Evolutionary conservation across 2,113 vertebrate genomes (phyloP), one percentile per base, ranked within the genome.

Genomic region (Tauraco erythrolophus): DNA sequence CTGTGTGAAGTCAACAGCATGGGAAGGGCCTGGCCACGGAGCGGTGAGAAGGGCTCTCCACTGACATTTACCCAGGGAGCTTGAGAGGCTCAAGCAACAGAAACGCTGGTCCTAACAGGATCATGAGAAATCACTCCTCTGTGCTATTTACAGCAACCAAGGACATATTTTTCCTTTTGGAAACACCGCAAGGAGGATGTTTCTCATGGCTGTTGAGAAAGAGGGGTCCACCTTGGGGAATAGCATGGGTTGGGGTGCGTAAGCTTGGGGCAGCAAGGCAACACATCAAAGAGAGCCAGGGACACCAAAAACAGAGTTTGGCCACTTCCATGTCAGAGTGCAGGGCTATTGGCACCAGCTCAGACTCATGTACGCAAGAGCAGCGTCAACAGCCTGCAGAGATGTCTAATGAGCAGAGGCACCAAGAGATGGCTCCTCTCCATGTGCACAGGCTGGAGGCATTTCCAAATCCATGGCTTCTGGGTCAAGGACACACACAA

Each of bases 151-250:
- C 92, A 94, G 96, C 91, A 68, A 62, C 91, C 83, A 84, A 91
- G 84, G 86, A 93, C 94, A 94, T 57, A 88, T 61, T 95, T 96
- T 91, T 21, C 76, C 68, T 83, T 83, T 76, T 31, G 14, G 91
- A 97, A 98, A 89, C 94, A 75, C 84, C 62, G 1, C 96, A 95
- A 95, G 92, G 74, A 97, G 94, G 89, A 97, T 77, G 56, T 97
- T 98, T 98, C 97, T 97, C 97, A 97, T 94, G 97, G 96, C 94
- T 95, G 88, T 24, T 88, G 82, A 66, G 89, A 85, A 91, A 84
- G 96, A 70, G 37, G 70, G 91, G 77, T 75, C 70, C 24, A 75
- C 96, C 92, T 66, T 3, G 4, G 97, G 96, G 96, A 96, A 97
- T 92, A 96, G 86, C 37, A 28, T 2, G 75, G 45, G 30, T 31